These are phyloP conservation scores for Celastrina argiolus DNA, from an alignment of 2,888 invertebrate species.

Conservation along the genomic window DNA sequence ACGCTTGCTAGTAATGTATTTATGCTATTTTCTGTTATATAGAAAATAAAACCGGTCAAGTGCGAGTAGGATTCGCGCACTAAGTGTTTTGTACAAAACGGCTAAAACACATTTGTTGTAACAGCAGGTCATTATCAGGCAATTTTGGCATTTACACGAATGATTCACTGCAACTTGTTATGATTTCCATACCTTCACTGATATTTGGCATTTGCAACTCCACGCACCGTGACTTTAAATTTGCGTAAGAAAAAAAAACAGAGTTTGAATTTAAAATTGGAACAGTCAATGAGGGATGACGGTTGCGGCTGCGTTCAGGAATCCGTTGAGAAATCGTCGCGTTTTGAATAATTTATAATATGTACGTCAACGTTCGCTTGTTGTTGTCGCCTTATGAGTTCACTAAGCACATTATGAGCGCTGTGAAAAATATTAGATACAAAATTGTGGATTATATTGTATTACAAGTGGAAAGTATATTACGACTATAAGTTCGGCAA, in stretches of 20 bases:
- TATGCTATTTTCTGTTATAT: too few species aligned
- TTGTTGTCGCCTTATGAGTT: slow-evolving; percentile 35
- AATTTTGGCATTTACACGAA: too few species aligned
- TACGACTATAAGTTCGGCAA: too few species aligned
- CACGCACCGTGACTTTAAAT: background rate
- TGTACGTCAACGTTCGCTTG: slow-evolving; percentile 39
- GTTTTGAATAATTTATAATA: slow-evolving; percentile 65
- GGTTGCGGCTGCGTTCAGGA: slow-evolving; percentile 70
- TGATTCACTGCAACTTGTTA: too few species aligned
- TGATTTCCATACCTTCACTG: background rate
- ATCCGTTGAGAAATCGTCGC: slow-evolving; percentile 71
- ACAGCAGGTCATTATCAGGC: too few species aligned
- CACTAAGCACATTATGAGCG: slow-evolving; percentile 9
- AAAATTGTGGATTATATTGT: too few species aligned
- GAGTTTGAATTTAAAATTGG: slow-evolving; percentile 53
- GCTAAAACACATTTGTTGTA: too few species aligned
- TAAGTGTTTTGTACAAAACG: too few species aligned
- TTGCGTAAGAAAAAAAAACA: background rate
- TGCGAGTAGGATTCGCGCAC: too few species aligned
- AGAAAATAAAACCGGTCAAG: too few species aligned
- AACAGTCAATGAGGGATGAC: slow-evolving; percentile 65
- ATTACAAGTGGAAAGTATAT: too few species aligned
- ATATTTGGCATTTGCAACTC: background rate
- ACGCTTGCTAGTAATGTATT: too few species aligned
- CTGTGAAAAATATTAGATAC: background rate